These are phyloP conservation scores for Elachura formosa DNA, from an alignment of 2,113 vertebrate species.

Conservation along the genomic window DNA sequence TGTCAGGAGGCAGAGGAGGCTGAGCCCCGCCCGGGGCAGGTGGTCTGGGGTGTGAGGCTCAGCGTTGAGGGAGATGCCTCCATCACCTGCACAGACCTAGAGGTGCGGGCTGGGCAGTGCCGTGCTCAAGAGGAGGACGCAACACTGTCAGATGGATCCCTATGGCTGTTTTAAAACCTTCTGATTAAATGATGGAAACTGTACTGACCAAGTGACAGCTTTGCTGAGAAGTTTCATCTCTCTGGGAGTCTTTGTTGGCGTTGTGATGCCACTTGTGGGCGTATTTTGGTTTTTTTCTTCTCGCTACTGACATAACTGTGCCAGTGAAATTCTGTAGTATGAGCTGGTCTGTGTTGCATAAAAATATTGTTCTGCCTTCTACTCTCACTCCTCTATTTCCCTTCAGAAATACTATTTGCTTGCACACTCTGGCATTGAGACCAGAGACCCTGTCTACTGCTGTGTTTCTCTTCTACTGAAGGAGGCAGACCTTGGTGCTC, in stretches of 20 bases:
- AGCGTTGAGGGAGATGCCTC: not conserved
- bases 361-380: not conserved
- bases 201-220: slow-evolving; percentile 30
- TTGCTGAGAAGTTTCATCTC: slow-evolving; percentile 5
- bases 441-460: not conserved
- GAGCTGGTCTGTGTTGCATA: not conserved
- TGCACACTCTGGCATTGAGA: not conserved
- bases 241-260: slow-evolving; percentile 3
- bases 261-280: slow-evolving; percentile 33
- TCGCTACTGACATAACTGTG: slow-evolving; percentile 32
- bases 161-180: not conserved
- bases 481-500: not conserved
- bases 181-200: not conserved
- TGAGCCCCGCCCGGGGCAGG: accelerated
- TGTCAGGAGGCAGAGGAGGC: not conserved
- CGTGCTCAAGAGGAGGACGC: accelerated
- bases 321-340: slow-evolving; percentile 28
- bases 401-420: not conserved
- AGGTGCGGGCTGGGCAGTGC: not conserved
- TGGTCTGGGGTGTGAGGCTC: not conserved
- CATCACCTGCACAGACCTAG: not conserved
- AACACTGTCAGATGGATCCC: not conserved
- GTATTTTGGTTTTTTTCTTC: slow-evolving; percentile 21
- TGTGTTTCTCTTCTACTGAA: not conserved
- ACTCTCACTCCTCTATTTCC: not conserved